phyloP scores from a whole-genome alignment of 2,113 vertebrate genomes.

The Pipra filicauda region DNA sequence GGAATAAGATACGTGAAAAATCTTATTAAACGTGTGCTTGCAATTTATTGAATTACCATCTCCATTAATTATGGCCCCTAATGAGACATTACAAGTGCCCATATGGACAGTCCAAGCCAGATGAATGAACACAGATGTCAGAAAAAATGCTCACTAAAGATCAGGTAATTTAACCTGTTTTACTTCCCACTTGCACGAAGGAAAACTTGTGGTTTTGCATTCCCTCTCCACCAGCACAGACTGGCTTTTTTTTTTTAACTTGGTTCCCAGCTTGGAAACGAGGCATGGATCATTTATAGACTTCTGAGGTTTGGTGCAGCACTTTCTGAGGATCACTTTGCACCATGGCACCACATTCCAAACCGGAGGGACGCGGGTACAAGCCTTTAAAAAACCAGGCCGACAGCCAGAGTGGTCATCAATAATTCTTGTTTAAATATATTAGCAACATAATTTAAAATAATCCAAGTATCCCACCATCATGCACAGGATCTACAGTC shows the following conservation, averaged over 20 bases:
- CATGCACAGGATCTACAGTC: neutral
- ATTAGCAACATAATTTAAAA: neutral
- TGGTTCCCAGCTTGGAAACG: neutral
- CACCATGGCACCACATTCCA: neutral
- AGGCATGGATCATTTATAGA: neutral
- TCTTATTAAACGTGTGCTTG: neutral
- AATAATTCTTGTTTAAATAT: neutral
- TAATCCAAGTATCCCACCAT: rapidly evolving
- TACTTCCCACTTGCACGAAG: neutral
- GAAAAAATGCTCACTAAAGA: neutral
- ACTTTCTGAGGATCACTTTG: neutral
- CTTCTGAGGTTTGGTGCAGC: neutral
- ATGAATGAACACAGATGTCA: neutral
- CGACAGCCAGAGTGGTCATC: neutral
- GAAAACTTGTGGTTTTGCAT: neutral
- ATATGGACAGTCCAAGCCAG: rapidly evolving
- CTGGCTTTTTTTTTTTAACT: neutral
- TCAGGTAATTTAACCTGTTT: neutral
- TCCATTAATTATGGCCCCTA: neutral
- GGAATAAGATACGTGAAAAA: neutral
- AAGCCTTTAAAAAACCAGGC: neutral
- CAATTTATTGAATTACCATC: neutral
- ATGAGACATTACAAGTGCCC: neutral
- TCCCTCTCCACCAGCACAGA: neutral
- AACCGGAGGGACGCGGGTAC: neutral